A percentile compares a stretch with the other conserved stretches of the same genome.
Evolutionary conservation across 2,888 invertebrate genomes (phyloP).

Genomic region (Microplitis deprimator): DNA sequence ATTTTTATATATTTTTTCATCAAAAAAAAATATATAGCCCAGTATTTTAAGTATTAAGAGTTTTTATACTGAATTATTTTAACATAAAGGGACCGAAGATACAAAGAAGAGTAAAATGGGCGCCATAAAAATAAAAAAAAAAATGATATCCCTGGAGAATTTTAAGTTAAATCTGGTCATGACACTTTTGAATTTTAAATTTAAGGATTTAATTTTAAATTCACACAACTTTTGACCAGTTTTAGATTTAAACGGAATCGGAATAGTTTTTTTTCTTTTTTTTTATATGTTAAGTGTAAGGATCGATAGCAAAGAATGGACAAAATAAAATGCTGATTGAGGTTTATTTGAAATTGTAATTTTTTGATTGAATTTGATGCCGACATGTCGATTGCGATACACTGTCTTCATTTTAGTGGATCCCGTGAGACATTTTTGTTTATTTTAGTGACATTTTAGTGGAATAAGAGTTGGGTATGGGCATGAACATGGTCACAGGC

Average conservation of each 20-base stretch:
- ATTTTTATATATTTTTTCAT: too few species aligned
- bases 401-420: constrained; percentile 51
- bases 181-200: constrained; percentile 61
- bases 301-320: constrained; percentile 25
- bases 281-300: background rate
- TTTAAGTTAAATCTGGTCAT: constrained; percentile 62
- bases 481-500: constrained; percentile 12
- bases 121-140: constrained; percentile 49
- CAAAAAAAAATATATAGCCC: background rate
- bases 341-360: constrained; percentile 52
- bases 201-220: constrained; percentile 40
- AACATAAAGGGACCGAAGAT: background rate
- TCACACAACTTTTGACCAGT: background rate
- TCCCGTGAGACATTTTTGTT: constrained; percentile 22
- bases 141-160: constrained; percentile 50
- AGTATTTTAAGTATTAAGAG: background rate
- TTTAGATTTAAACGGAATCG: too few species aligned
- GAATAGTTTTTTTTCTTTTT: background rate
- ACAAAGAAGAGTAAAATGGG: constrained; percentile 13
- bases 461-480: constrained; percentile 22
- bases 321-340: background rate
- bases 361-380: constrained; percentile 50
- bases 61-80: background rate
- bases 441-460: background rate
- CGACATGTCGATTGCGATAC: constrained; percentile 42